Percentiles rank a stretch among this genome's conserved stretches.
Evolutionary conservation across 2,113 vertebrate genomes (phyloP).

Genomic region (Upupa epops): DNA sequence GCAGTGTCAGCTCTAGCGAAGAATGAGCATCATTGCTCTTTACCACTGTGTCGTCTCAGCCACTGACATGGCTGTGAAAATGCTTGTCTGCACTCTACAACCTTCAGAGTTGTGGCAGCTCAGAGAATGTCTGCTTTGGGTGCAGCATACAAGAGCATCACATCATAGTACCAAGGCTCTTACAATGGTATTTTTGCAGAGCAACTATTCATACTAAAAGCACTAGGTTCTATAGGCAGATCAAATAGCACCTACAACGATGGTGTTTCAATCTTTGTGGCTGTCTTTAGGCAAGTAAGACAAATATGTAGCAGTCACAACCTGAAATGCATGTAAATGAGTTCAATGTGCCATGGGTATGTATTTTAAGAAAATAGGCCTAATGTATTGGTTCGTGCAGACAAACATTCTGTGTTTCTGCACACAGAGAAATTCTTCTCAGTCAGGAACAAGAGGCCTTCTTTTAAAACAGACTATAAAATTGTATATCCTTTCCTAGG

Average conservation of each 20-base stretch:
- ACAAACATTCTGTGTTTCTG: not conserved
- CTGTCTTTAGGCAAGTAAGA: not conserved
- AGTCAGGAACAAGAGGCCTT: not conserved
- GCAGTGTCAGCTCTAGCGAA: not conserved
- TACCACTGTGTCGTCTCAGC: not conserved
- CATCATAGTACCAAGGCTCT: fast-evolving
- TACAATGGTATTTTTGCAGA: not conserved
- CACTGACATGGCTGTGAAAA: not conserved
- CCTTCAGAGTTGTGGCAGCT: not conserved
- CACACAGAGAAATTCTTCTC: not conserved
- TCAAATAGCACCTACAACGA: not conserved
- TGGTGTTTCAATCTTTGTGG: not conserved
- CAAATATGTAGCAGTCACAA: not conserved
- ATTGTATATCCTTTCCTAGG: not conserved
- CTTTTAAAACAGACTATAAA: not conserved
- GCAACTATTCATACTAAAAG: not conserved
- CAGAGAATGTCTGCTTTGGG: not conserved
- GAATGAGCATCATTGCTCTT: not conserved
- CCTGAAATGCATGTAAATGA: not conserved
- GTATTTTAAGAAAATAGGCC: not conserved
- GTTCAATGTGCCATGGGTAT: not conserved
- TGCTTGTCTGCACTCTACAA: not conserved
- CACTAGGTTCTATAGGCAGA: not conserved
- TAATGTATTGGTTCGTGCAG: not conserved
- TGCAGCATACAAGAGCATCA: not conserved